Conservation (phyloP, 2,888 invertebrate genomes). For the Trypoxylon attenuatum region DNA sequence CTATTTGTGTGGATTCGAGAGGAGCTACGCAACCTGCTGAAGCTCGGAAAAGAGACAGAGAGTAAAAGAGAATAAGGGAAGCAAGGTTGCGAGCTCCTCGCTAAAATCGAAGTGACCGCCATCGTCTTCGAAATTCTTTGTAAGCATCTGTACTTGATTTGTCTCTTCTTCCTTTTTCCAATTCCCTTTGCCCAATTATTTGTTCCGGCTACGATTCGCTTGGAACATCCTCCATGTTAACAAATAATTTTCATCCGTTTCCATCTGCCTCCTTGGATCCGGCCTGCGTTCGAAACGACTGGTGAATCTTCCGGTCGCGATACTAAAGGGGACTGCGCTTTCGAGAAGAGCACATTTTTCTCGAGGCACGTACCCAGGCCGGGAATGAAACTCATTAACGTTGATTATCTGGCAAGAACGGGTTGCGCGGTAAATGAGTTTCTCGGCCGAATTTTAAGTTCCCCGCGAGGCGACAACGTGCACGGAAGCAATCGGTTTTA, state of each 20-base stretch:
- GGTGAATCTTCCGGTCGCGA: too few relatives aligned
- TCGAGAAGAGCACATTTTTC: background rate
- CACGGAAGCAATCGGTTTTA: background rate
- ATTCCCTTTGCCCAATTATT: too few relatives aligned
- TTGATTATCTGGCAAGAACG: background rate
- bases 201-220: too few relatives aligned
- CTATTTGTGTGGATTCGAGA: conserved; percentile 31
- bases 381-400: background rate
- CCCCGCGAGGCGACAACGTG: background rate
- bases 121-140: conserved; percentile 27
- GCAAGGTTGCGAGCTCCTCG: conserved; percentile 1
- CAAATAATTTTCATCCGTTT: too few relatives aligned
- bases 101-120: conserved; percentile 18
- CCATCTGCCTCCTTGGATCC: too few relatives aligned
- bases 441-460: background rate
- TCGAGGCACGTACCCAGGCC: background rate
- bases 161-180: conserved; percentile 1
- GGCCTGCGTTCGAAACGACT: too few relatives aligned
- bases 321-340: too few relatives aligned
- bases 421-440: background rate
- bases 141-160: conserved; percentile 10
- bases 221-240: too few relatives aligned
- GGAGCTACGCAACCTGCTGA: background rate
- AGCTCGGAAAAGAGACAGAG: too few relatives aligned
- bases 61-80: too few relatives aligned